A percentile compares a stretch with the other conserved stretches of the same genome.
These are phyloP conservation scores for Psylliodes chrysocephalus DNA, from an alignment of 2,888 invertebrate species.

Conservation along the genomic window DNA sequence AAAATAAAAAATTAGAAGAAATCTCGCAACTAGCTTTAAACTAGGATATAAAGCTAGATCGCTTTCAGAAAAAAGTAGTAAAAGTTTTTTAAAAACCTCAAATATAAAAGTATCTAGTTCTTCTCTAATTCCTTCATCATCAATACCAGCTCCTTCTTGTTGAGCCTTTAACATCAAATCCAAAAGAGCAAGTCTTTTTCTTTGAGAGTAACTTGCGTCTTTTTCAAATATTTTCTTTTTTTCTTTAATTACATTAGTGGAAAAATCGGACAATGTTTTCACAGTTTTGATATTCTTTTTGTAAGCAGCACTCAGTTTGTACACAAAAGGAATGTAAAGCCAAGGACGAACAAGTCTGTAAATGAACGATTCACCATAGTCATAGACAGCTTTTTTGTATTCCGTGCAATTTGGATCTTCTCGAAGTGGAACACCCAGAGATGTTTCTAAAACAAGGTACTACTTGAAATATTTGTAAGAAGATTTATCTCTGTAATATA, in stretches of 20 bases:
- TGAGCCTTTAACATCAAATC: conserved; percentile 68
- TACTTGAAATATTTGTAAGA: too few relatives aligned
- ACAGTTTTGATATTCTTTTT: conserved; percentile 9
- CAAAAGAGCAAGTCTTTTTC: conserved; percentile 66
- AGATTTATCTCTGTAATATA: too few relatives aligned
- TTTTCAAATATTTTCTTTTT: conserved; percentile 22
- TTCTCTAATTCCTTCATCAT: conserved; percentile 68
- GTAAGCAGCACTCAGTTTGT: conserved; percentile 11
- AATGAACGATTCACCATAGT: conserved; percentile 28
- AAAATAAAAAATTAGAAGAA: too few relatives aligned
- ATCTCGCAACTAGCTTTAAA: too few relatives aligned
- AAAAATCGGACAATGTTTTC: conserved; percentile 36
- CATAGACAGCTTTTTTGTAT: conserved; percentile 40
- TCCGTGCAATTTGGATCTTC: conserved; percentile 13
- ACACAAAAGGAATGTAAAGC: conserved; percentile 21
- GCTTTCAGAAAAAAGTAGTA: too few relatives aligned
- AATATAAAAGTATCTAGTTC: conserved; percentile 74
- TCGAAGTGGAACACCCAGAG: conserved; percentile 29
- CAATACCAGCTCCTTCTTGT: conserved; percentile 64
- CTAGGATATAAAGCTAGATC: too few relatives aligned
- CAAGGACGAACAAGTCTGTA: conserved; percentile 38
- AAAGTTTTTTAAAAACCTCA: conserved; percentile 62
- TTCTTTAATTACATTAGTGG: conserved; percentile 36
- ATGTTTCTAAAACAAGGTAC: conserved; percentile 35
- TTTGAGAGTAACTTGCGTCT: conserved; percentile 26